Evolutionary conservation across 2,113 vertebrate genomes (phyloP), one percentile per base, ranked within the genome.

Genomic region (Chaetura pelagica): DNA sequence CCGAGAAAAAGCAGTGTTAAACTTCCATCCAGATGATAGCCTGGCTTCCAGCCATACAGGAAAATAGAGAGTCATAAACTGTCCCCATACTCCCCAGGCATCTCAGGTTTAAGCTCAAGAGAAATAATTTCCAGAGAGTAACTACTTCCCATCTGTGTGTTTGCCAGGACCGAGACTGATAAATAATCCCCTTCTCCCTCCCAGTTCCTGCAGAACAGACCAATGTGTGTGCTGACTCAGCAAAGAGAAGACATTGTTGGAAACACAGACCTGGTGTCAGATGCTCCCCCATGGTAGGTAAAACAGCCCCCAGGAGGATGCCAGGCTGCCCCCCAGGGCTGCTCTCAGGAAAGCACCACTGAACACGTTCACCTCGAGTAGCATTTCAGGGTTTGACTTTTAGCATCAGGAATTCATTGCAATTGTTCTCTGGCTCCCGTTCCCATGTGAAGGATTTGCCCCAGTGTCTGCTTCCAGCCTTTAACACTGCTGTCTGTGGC

Each of bases 41-140:
- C 84, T 97, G 89, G 86, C 68, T 87, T 89, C 61, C n/a, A 91
- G 84, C 82, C 87, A 67, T 79, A 67, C 55, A 93, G 85, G 71
- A 91, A 96, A 92, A 92, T 5, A 83, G 55, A 63, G 57, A 72
- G 34, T 80, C 42, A 80, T 88, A 86, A 93, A 93, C 63, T 88
- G 88, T 72, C 55, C 78, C 14, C 16, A 76, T 80, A 51, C 38
- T 93, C 72, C 58, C 42, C 34, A 67, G 51, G 51, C 68, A 84
- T 88, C 79, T 86, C 79, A 81, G 44, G 17, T 94, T 93, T 93
- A 93, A 94, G 11, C 52, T 85, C 75, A 92, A 84, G 68, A 95
- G 85, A 86, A 90, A 85, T 86, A 54, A 84, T 72, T 93, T 96
- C 57, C 82, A 91, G 59, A 63, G 63, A 88, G 48, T 48, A 85